Evolutionary conservation across 30 jellyfish, hydroid and myxozoan species (phyloP), one percentile per base, ranked within the genome.

Genomic region (Aurelia coerulea): DNA sequence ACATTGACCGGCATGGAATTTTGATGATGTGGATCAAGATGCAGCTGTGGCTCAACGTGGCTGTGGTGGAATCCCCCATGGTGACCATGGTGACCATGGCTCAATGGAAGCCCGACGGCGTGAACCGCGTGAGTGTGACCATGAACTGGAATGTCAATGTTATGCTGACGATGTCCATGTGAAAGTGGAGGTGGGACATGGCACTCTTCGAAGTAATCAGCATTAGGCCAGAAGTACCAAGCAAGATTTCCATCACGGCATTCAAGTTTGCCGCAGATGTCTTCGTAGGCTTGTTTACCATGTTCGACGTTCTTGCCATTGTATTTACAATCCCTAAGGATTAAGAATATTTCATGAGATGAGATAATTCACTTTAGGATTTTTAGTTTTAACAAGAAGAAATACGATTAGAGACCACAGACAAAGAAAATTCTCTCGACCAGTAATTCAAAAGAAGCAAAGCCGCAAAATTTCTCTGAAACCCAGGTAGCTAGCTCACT

Each of bases 181-280:
- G 92, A 83, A 37, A 83, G 86, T 69, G 92, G 92, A 13, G 92
- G 86, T 10, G 92, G 92, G 39, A 83, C 92, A 59, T 83, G 92
- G 92, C 92, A 83, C 17, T 83, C 92, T 59, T 83, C 92, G 77
- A 83, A 83, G 77, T 83, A 83, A 67, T 83, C 92, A 14, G 92
- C 92, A 60, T 83, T 83, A 9, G 92, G 92, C 92, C 92, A 83
- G 77, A 68, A 83, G 72, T 83, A 83, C 92, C 92, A 83, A 17
- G 92, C 92, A 7, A 83, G 86, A 74, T 83, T 83, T 2, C 92
- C 92, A 34, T 83, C 92, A 16, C 84, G 86, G 80, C 92, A 83
- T 83, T 83, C 92, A 0, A 83, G 92, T 39, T 83, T 83, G 2
- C 92, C 92, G 62, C 92, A 83, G 5, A 83, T 85, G 62, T 83